These are phyloP conservation scores for Amphipyra berbera DNA, from an alignment of 2,888 invertebrate species.

Conservation along the genomic window DNA sequence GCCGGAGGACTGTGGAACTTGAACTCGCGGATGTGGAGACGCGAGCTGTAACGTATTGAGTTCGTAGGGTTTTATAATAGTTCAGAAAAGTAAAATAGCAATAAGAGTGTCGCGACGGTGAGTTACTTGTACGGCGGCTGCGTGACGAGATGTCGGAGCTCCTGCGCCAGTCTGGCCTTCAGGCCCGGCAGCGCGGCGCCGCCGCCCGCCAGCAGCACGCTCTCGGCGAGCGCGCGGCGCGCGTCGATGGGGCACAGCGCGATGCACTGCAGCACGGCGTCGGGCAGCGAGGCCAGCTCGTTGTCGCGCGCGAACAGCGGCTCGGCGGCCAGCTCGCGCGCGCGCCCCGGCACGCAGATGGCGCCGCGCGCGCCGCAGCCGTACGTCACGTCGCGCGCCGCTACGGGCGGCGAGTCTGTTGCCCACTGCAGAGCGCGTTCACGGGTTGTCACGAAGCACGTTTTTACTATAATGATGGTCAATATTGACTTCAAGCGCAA, in stretches of 20 bases:
- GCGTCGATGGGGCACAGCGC: slow-evolving; percentile 83
- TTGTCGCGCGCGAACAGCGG: slow-evolving; percentile 95
- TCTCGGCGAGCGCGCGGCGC: slow-evolving; percentile 93
- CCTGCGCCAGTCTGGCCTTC: slow-evolving; percentile 89
- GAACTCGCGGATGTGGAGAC: slow-evolving; percentile 78
- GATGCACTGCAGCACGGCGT: slow-evolving; percentile 91
- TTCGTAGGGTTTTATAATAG: no score
- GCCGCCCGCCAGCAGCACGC: slow-evolving; percentile 96
- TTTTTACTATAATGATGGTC: slow-evolving; percentile 90
- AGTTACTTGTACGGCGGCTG: slow-evolving; percentile 75
- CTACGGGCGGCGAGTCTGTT: background rate
- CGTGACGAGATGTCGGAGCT: slow-evolving; percentile 92
- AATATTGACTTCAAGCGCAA: no score
- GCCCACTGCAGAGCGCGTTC: slow-evolving; percentile 90
- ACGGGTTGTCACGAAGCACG: slow-evolving; percentile 96
- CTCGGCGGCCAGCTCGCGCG: slow-evolving; percentile 96
- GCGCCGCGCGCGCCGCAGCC: slow-evolving; percentile 64
- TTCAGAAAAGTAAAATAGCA: no score
- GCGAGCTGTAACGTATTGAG: slow-evolving; percentile 41
- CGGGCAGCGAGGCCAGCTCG: slow-evolving; percentile 92
- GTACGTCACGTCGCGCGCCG: slow-evolving; percentile 25
- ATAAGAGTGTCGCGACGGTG: no score
- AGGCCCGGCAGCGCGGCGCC: slow-evolving; percentile 95
- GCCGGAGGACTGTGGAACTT: slow-evolving; percentile 95
- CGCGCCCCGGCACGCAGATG: slow-evolving; percentile 90